phyloP scores from a whole-genome alignment of 2,113 vertebrate genomes.

The western clawed frog (Xenopus tropicalis) region UCB_Xtro_10.0 CM004446.2:13783501-13784000 shows the following conservation, averaged over 20 bases:
- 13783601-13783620: too few species aligned
- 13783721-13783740: conserved; percentile 14
- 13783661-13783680: too few species aligned
- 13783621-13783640: too few species aligned
- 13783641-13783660: too few species aligned
- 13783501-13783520: too few species aligned
- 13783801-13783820: conserved; percentile 93
- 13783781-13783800: conserved; percentile 98
- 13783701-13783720: neutral
- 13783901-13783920: conserved; percentile 75
- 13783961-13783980: conserved; percentile 84
- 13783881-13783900: conserved; percentile 78
- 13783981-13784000: conserved; percentile 90
- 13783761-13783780: conserved; percentile 96
- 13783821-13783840: conserved; percentile 97
- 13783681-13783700: too few species aligned
- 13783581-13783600: too few species aligned
- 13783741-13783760: conserved; percentile 76
- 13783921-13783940: conserved; percentile 77
- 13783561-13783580: too few species aligned
- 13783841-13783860: conserved; percentile 92
- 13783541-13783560: too few species aligned
- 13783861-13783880: conserved; percentile 84
- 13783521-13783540: too few species aligned
- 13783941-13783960: conserved; percentile 81